These are phyloP conservation scores for Limnodromus scolopaceus DNA, from an alignment of 2,797 vertebrate genomes.

Conservation along the genomic window DNA sequence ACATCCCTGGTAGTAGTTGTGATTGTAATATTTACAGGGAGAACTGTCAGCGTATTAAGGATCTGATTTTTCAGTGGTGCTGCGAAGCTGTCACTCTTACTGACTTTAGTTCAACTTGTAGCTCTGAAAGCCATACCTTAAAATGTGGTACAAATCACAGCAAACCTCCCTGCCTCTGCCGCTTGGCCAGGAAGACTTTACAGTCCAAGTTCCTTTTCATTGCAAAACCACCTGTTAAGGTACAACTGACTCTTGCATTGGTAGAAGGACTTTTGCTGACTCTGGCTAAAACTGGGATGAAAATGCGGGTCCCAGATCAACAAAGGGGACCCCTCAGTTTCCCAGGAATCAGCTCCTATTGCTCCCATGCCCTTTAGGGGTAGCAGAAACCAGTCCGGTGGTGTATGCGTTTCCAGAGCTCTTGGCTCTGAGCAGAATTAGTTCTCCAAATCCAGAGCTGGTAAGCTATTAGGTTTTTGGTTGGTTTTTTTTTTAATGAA, in stretches of 20 bases:
- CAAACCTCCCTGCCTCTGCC: slow-evolving; percentile 16
- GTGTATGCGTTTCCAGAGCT: not conserved
- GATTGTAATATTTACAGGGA: not conserved
- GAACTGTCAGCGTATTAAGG: not conserved
- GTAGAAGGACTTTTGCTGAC: not conserved
- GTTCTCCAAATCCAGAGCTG: not conserved
- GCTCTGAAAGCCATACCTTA: not conserved
- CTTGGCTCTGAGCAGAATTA: not conserved
- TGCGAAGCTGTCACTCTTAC: not conserved
- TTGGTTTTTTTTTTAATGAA: not conserved
- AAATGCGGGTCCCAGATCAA: not conserved
- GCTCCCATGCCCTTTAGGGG: not conserved
- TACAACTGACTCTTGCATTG: not conserved
- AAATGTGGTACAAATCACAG: slow-evolving; percentile 32
- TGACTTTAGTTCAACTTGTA: not conserved
- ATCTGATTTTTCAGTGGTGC: not conserved
- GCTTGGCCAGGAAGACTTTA: slow-evolving; percentile 19
- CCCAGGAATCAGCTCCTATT: rapidly evolving
- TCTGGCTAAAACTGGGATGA: not conserved
- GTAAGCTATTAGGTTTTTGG: not conserved
- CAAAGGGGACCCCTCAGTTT: not conserved
- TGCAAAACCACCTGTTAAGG: slow-evolving; percentile 36
- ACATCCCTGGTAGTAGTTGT: not conserved
- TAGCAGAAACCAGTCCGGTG: not conserved
- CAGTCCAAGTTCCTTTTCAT: not conserved